Conservation (phyloP, 2,797 vertebrate species). For the Eulemur coronatus region DNA sequence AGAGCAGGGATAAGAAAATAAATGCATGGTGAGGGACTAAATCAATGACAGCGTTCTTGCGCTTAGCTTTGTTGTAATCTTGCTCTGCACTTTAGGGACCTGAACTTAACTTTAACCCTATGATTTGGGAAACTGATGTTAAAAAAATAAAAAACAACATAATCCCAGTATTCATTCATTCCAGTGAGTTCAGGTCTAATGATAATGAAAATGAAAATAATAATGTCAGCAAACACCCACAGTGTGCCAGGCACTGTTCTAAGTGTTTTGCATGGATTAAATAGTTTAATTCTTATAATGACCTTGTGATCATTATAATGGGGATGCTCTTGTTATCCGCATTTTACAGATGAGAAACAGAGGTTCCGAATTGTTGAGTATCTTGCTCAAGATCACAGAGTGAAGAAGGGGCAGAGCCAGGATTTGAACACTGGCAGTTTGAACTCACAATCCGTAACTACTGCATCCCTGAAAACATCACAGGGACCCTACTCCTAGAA, state of each 20-base stretch:
- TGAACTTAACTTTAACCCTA: background rate
- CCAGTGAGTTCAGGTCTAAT: background rate
- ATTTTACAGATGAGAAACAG: background rate
- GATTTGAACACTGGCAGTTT: background rate
- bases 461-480: background rate
- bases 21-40: background rate
- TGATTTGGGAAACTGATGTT: background rate
- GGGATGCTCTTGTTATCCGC: background rate
- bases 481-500: background rate
- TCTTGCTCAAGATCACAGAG: constrained; percentile 21
- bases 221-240: background rate
- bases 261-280: background rate
- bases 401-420: background rate
- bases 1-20: background rate
- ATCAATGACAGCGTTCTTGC: background rate
- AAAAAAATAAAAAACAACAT: background rate
- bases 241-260: background rate
- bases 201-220: background rate
- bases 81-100: background rate
- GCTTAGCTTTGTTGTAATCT: background rate
- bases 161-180: background rate
- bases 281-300: background rate
- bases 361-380: constrained; percentile 1
- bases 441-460: background rate
- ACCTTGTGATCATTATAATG: background rate